phyloP scores from a whole-genome alignment of 1,140 invertebrate genomes.

The Psilanteris sp. region DNA sequence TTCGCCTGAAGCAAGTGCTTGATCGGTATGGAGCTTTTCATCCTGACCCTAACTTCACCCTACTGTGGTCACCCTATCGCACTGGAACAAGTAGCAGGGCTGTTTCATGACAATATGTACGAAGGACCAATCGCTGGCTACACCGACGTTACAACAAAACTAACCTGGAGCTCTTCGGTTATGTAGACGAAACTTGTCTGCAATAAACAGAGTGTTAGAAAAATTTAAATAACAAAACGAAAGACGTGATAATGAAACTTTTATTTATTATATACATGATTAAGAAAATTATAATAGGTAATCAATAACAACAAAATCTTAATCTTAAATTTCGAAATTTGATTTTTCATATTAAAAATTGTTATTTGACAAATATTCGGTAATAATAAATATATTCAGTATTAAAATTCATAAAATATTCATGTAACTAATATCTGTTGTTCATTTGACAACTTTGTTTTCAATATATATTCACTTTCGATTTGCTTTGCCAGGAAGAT shows the following conservation, averaged over 20 bases:
- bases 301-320: no score
- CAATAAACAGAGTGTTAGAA: no score
- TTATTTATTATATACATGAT: no score
- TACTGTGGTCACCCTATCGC: constrained; percentile 46
- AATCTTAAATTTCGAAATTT: no score
- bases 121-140: constrained; percentile 57
- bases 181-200: no score
- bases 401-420: no score
- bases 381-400: no score
- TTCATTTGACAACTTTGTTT: constrained; percentile 39
- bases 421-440: constrained; percentile 49
- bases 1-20: constrained; percentile 59
- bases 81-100: constrained; percentile 42
- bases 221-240: no score
- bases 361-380: no score
- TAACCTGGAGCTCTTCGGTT: constrained; percentile 52
- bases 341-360: no score
- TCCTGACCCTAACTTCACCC: constrained; percentile 61
- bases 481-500: constrained; percentile 52
- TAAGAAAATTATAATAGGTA: no score
- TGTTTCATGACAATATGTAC: constrained; percentile 62
- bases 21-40: constrained; percentile 65
- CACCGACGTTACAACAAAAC: constrained; percentile 40
- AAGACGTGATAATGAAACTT: no score
- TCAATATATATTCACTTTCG: constrained; percentile 49